phyloP scores from a whole-genome alignment of 2,113 vertebrate genomes.

The Notothenia rossii region DNA sequence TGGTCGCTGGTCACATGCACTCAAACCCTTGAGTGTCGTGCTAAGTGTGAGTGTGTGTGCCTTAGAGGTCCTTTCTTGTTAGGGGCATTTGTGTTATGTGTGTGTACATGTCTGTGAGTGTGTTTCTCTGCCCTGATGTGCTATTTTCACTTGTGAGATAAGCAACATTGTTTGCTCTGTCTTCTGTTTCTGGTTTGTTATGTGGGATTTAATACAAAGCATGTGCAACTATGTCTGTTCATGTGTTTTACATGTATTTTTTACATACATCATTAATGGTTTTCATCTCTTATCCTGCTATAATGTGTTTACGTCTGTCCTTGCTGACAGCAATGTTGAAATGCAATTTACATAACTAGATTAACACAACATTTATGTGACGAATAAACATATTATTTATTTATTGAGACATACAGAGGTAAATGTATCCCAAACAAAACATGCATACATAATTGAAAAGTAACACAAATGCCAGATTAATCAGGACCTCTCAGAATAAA shows the following conservation, averaged over 20 bases:
- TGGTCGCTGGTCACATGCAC: conserved; percentile 51
- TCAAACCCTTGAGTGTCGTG: conserved; percentile 54
- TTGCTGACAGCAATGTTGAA: neutral
- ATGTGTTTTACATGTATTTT: too few species aligned
- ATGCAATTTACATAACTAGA: neutral
- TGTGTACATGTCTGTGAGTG: neutral
- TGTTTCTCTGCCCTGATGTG: neutral
- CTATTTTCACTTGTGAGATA: neutral
- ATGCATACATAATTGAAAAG: too few species aligned
- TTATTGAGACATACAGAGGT: neutral
- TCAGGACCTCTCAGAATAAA: too few species aligned
- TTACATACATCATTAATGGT: too few species aligned
- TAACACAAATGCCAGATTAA: too few species aligned
- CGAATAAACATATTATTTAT: neutral
- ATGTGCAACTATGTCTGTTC: too few species aligned
- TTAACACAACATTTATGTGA: neutral
- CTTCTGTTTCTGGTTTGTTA: too few species aligned
- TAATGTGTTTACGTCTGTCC: too few species aligned
- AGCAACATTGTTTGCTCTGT: too few species aligned
- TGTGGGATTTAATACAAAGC: too few species aligned
- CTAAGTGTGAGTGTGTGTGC: conserved; percentile 9
- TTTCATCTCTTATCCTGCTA: too few species aligned
- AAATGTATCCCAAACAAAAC: too few species aligned
- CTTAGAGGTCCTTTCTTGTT: neutral
- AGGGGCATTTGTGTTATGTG: conserved; percentile 14